These are phyloP conservation scores for Zeugodacus cucurbitae DNA, from an alignment of 1,140 invertebrate species.

Conservation along the genomic window DNA sequence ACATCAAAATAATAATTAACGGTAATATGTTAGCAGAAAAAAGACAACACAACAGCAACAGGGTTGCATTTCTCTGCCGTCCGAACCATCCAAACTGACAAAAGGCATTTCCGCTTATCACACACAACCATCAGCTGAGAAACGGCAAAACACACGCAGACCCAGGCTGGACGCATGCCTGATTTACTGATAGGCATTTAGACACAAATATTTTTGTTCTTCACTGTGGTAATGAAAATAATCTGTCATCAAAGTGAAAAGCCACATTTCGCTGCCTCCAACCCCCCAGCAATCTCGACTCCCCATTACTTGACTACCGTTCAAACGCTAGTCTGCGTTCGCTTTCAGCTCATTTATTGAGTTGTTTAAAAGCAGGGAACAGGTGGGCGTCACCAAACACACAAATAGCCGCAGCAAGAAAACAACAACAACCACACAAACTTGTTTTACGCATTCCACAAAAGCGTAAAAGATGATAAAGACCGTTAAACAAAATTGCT, in stretches of 20 bases:
- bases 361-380: slow-evolving; percentile 41
- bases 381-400: slow-evolving; percentile 40
- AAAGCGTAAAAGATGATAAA: not conserved
- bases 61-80: not conserved
- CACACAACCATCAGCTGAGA: slow-evolving; percentile 29
- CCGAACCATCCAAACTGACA: not conserved
- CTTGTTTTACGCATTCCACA: not conserved
- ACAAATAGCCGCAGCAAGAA: no score
- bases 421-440: not conserved
- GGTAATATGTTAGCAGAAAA: slow-evolving; percentile 45
- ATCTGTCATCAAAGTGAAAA: slow-evolving; percentile 62
- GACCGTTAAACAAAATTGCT: slow-evolving; percentile 27
- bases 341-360: not conserved
- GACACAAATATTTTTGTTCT: not conserved
- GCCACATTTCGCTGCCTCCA: not conserved
- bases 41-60: not conserved
- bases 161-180: not conserved
- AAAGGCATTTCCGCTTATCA: slow-evolving; percentile 41
- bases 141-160: slow-evolving; percentile 13
- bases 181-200: slow-evolving; percentile 1
- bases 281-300: not conserved
- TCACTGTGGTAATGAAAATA: slow-evolving; percentile 58
- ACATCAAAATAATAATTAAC: slow-evolving; percentile 59
- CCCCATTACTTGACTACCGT: not conserved
- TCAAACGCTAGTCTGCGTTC: not conserved